Evolutionary conservation across 2,888 invertebrate species (phyloP).

Genomic region (Galerucella calmariensis): DNA sequence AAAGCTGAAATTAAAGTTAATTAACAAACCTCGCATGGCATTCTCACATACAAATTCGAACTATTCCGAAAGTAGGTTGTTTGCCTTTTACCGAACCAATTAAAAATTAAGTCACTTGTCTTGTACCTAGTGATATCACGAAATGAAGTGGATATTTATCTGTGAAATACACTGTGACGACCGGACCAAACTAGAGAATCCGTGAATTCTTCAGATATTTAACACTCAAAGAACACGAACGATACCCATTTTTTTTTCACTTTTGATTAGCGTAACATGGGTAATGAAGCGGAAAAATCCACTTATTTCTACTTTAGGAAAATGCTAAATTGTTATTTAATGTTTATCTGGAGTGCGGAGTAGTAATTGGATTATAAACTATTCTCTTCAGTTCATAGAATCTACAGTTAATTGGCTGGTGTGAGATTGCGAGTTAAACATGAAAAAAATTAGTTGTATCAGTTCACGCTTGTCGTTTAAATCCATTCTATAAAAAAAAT

Average conservation of each 20-base stretch:
- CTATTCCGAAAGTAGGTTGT: constrained; percentile 32
- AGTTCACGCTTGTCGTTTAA: not conserved
- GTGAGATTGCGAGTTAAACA: not conserved
- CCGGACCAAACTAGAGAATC: not conserved
- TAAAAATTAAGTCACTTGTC: constrained; percentile 39
- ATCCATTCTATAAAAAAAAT: too few relatives aligned
- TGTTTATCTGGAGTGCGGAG: not conserved
- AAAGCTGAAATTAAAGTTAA: too few relatives aligned
- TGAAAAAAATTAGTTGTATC: not conserved
- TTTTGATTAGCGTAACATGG: not conserved
- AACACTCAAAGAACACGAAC: constrained; percentile 9
- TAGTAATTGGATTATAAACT: constrained; percentile 8
- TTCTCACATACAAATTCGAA: constrained; percentile 31
- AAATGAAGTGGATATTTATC: constrained; percentile 16
- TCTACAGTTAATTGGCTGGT: constrained; percentile 1
- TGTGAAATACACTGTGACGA: constrained; percentile 5
- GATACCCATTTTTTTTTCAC: not conserved
- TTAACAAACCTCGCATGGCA: not conserved
- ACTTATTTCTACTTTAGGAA: constrained; percentile 5
- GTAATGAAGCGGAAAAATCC: not conserved
- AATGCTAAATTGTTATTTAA: not conserved
- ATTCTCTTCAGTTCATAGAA: constrained; percentile 2
- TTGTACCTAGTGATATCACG: constrained; percentile 23
- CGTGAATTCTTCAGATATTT: constrained; percentile 12
- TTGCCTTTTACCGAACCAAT: constrained; percentile 36